Evolutionary conservation across 2,113 vertebrate species (phyloP).

Genomic region (Carassius auratus): DNA sequence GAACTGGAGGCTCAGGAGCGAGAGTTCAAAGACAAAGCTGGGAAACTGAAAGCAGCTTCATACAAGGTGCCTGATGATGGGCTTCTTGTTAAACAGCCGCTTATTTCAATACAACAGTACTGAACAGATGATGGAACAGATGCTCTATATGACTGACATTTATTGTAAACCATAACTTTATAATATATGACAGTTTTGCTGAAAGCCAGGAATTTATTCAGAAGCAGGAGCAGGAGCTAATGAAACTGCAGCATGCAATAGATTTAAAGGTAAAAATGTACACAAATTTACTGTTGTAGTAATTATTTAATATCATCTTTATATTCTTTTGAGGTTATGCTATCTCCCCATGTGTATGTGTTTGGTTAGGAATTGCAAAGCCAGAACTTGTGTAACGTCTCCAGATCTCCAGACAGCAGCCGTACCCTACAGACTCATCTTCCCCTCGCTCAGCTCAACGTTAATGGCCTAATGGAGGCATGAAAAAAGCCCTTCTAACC

Average conservation of each 20-base stretch:
- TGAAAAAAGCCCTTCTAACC: not conserved
- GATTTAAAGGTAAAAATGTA: constrained; percentile 77
- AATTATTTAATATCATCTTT: not conserved
- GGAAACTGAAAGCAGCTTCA: constrained; percentile 79
- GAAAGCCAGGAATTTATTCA: constrained; percentile 86
- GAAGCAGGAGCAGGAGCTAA: constrained; percentile 80
- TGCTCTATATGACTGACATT: not conserved
- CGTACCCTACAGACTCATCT: constrained; percentile 30
- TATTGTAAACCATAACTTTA: not conserved
- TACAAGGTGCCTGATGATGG: constrained; percentile 75
- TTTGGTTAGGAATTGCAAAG: constrained; percentile 79
- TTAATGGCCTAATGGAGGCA: constrained; percentile 20
- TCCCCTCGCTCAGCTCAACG: constrained; percentile 50
- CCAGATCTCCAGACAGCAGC: constrained; percentile 51
- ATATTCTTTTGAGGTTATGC: not conserved
- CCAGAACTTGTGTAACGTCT: constrained; percentile 65
- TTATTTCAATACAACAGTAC: not conserved
- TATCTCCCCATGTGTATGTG: not conserved
- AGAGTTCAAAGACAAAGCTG: constrained; percentile 72
- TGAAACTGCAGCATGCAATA: constrained; percentile 82
- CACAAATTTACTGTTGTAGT: not conserved
- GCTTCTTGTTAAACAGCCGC: not conserved
- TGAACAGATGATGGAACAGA: not conserved
- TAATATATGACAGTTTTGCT: constrained; percentile 74
- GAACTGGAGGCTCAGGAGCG: constrained; percentile 79